Conservation (phyloP, 2,113 vertebrate species). For the Oreochromis aureus region DNA sequence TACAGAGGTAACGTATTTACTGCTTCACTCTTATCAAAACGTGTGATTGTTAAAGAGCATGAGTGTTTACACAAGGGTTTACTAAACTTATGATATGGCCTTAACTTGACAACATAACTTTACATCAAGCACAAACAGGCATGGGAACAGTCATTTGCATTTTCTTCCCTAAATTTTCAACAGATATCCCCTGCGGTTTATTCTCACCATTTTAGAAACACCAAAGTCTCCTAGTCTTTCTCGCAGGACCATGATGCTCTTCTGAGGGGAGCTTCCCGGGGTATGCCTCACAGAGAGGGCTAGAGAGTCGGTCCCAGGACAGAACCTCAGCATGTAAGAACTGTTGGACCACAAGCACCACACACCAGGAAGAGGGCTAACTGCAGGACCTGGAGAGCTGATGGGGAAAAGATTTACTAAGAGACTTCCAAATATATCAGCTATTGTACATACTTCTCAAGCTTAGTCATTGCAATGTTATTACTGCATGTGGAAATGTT, state of each 20-base stretch:
- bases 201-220: slow-evolving; percentile 72
- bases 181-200: background rate
- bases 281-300: slow-evolving; percentile 70
- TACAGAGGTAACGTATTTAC: background rate
- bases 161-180: background rate
- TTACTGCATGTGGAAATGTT: background rate
- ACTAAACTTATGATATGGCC: background rate
- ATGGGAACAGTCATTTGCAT: background rate
- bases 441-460: background rate
- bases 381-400: slow-evolving; percentile 65
- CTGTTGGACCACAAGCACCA: slow-evolving; percentile 70
- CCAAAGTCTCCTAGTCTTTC: slow-evolving; percentile 72
- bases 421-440: background rate
- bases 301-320: slow-evolving; percentile 64
- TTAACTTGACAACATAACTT: background rate
- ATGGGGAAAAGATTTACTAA: background rate
- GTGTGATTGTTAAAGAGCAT: background rate
- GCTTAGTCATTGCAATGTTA: background rate
- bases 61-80: background rate
- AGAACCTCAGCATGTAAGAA: slow-evolving; percentile 63
- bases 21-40: background rate
- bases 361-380: slow-evolving; percentile 51
- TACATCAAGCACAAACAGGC: background rate
- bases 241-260: slow-evolving; percentile 71
- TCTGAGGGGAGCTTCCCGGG: slow-evolving; percentile 40